phyloP scores from a whole-genome alignment of 2,888 invertebrate genomes.

The Leptodirus hochenwartii region DNA sequence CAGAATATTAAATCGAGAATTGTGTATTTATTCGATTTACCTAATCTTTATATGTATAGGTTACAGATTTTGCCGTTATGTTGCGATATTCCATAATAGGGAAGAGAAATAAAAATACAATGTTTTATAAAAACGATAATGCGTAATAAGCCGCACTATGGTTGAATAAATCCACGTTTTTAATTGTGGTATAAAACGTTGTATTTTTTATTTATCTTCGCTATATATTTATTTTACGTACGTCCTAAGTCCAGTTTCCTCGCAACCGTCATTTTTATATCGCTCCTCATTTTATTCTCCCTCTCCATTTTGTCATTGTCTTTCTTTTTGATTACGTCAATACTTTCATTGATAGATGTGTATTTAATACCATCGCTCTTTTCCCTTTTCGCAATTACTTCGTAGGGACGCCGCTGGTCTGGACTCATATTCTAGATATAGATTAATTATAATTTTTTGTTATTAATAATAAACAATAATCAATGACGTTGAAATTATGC shows the following conservation, averaged over 20 bases:
- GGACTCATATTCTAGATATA: slow-evolving; percentile 7
- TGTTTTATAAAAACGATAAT: not conserved
- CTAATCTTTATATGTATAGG: too few species aligned
- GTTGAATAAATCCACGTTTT: not conserved
- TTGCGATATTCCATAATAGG: too few species aligned
- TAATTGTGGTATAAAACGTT: not conserved
- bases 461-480: too few species aligned
- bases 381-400: not conserved
- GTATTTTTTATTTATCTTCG: not conserved
- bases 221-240: too few species aligned
- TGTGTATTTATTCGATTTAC: too few species aligned
- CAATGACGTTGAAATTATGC: too few species aligned
- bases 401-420: slow-evolving; percentile 7
- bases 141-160: not conserved
- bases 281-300: not conserved
- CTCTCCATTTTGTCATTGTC: slow-evolving; percentile 3
- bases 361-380: not conserved
- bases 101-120: too few species aligned
- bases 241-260: too few species aligned
- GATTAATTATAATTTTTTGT: too few species aligned
- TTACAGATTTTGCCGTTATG: too few species aligned
- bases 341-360: slow-evolving; percentile 7
- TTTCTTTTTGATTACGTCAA: slow-evolving; percentile 3
- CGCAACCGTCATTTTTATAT: too few species aligned
- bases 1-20: too few species aligned